phyloP scores from a whole-genome alignment of 2,888 invertebrate genomes.

The Ophraella communa region DNA sequence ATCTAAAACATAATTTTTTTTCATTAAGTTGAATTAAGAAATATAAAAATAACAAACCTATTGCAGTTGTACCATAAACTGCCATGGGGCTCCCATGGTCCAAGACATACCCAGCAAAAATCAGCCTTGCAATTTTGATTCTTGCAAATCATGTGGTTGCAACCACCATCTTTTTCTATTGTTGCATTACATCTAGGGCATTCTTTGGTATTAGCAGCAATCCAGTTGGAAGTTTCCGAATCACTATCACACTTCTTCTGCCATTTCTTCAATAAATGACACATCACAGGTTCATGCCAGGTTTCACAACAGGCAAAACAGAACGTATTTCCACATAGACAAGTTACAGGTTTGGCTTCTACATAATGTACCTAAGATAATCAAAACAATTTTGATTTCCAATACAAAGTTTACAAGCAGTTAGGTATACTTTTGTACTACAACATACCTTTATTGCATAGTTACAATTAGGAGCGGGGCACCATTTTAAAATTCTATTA shows the following conservation, averaged over 20 bases:
- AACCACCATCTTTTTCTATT: conserved; percentile 96
- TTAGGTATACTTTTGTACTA: background rate
- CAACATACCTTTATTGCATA: conserved; percentile 80
- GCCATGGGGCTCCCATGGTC: conserved; percentile 98
- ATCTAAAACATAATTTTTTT: no score
- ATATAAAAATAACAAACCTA: conserved; percentile 54
- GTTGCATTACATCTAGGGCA: conserved; percentile 98
- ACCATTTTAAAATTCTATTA: conserved; percentile 96
- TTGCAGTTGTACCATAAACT: conserved; percentile 77
- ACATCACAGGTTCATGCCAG: conserved; percentile 99
- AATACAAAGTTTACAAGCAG: background rate
- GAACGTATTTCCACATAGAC: conserved; percentile 92
- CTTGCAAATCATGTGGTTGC: conserved; percentile 99
- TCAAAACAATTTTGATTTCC: background rate
- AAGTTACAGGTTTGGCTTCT: conserved; percentile 90
- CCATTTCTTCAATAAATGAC: conserved; percentile 92
- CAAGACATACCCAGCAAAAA: conserved; percentile 99
- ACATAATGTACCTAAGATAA: conserved; percentile 65
- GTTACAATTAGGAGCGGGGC: conserved; percentile 97
- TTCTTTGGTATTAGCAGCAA: conserved; percentile 99
- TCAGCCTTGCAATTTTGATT: conserved; percentile 98
- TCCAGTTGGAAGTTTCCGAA: conserved; percentile 99
- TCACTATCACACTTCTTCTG: conserved; percentile 99
- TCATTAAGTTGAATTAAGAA: background rate
- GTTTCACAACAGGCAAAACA: conserved; percentile 97